These are phyloP conservation scores for Sthenelais limicola DNA, from an alignment of 2,888 invertebrate genomes.

Conservation along the genomic window DNA sequence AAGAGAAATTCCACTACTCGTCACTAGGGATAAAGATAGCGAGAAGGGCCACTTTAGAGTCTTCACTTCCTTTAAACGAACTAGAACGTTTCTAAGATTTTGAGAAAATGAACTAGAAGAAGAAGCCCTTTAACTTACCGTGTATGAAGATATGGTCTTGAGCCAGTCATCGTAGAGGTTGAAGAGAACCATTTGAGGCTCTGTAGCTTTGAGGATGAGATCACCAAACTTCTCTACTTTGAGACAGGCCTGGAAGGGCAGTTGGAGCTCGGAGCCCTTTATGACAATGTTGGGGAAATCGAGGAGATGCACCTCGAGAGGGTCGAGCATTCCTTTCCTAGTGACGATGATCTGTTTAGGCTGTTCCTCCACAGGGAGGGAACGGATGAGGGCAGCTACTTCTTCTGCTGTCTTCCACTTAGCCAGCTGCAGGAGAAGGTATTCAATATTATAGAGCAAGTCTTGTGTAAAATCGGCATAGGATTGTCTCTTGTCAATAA, in stretches of 20 bases:
- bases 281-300: conserved; percentile 99
- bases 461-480: no score
- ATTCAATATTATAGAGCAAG: no score
- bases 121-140: no score
- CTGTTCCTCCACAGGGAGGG: conserved; percentile 98
- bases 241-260: conserved; percentile 96
- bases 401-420: conserved; percentile 99
- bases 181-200: conserved; percentile 99
- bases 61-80: no score
- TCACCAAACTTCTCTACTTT: conserved; percentile 99
- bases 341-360: conserved; percentile 99
- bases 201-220: conserved; percentile 97
- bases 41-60: no score
- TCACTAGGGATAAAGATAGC: no score
- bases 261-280: conserved; percentile 97
- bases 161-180: conserved; percentile 99
- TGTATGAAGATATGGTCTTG: conserved; percentile 99
- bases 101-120: no score
- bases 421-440: conserved; percentile 90
- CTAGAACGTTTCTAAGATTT: no score
- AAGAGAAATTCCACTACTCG: no score
- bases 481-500: no score
- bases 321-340: conserved; percentile 99
- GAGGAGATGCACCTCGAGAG: conserved; percentile 98
- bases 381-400: conserved; percentile 98